Percentiles rank a stretch among this genome's conserved stretches.
These are phyloP conservation scores for Latrodectus elegans DNA, from an alignment of 2,888 invertebrate species.

Conservation along the genomic window DNA sequence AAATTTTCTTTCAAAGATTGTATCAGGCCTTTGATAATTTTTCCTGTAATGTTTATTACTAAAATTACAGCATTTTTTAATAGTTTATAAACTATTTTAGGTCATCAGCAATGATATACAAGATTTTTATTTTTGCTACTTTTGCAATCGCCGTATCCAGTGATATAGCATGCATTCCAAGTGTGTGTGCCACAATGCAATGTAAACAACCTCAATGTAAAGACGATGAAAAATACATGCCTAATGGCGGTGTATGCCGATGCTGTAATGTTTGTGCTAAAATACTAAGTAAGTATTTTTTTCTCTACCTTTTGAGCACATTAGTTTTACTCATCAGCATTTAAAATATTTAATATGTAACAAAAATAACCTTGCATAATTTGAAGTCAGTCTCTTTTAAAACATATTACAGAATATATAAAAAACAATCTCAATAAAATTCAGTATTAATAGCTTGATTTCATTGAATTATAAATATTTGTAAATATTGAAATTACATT, in stretches of 20 bases:
- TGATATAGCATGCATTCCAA: not conserved
- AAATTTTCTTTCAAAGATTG: too few relatives aligned
- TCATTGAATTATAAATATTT: too few relatives aligned
- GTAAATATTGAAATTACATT: too few relatives aligned
- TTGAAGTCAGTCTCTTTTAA: too few relatives aligned
- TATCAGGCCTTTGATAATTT: too few relatives aligned
- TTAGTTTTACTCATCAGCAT: not conserved
- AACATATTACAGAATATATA: too few relatives aligned
- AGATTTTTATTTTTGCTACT: not conserved
- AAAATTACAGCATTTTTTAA: too few relatives aligned
- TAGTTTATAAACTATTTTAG: not conserved
- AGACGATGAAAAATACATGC: not conserved
- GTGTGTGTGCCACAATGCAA: not conserved
- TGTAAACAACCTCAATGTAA: not conserved
- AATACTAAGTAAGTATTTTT: not conserved
- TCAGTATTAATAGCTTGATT: too few relatives aligned
- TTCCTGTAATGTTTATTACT: too few relatives aligned
- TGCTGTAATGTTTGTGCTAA: slow-evolving; percentile 2
- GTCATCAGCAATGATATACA: not conserved
- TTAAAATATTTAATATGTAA: too few relatives aligned
- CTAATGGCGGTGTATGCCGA: not conserved
- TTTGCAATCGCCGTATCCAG: not conserved
- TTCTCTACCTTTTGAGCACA: not conserved
- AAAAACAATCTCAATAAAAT: too few relatives aligned
- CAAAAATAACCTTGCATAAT: too few relatives aligned